Percentiles rank a stretch among this genome's conserved stretches.
These are phyloP conservation scores for Drosophila mimetica DNA, from an alignment of 2,888 invertebrate genomes.

Conservation along the genomic window DNA sequence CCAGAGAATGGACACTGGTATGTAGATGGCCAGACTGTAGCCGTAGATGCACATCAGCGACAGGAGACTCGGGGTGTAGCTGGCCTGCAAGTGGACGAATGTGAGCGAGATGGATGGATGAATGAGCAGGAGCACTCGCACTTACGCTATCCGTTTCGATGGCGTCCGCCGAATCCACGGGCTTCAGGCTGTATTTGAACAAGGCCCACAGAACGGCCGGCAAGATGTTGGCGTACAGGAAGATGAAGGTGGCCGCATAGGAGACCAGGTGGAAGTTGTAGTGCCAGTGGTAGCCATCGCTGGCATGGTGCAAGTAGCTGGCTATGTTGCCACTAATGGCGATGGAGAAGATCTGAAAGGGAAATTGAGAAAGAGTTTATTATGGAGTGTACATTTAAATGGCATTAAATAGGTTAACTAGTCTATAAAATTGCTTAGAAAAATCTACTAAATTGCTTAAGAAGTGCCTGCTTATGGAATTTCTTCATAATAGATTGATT, in stretches of 20 bases:
- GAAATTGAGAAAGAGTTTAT: neutral
- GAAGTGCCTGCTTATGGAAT: no score
- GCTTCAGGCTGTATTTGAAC: conserved; percentile 91
- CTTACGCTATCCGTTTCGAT: conserved; percentile 88
- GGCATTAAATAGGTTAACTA: no score
- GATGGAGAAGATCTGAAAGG: conserved; percentile 92
- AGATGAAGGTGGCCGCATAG: conserved; percentile 95
- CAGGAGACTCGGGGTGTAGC: conserved; percentile 88
- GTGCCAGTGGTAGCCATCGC: conserved; percentile 90
- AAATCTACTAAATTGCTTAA: no score
- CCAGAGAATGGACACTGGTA: conserved; percentile 97
- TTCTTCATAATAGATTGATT: no score
- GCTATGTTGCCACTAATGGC: conserved; percentile 97
- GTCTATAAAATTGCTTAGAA: neutral
- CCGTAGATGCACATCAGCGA: conserved; percentile 97
- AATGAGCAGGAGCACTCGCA: neutral
- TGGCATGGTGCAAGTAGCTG: conserved; percentile 92
- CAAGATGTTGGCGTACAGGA: conserved; percentile 94
- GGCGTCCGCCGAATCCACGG: conserved; percentile 85
- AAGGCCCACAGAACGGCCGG: conserved; percentile 93
- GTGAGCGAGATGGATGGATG: conserved; percentile 18
- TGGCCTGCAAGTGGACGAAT: conserved; percentile 83
- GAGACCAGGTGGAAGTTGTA: conserved; percentile 97
- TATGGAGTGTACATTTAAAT: neutral
- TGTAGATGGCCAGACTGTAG: conserved; percentile 96